phyloP scores from a whole-genome alignment of 2,113 vertebrate species.

The Amphiprion percula region DNA sequence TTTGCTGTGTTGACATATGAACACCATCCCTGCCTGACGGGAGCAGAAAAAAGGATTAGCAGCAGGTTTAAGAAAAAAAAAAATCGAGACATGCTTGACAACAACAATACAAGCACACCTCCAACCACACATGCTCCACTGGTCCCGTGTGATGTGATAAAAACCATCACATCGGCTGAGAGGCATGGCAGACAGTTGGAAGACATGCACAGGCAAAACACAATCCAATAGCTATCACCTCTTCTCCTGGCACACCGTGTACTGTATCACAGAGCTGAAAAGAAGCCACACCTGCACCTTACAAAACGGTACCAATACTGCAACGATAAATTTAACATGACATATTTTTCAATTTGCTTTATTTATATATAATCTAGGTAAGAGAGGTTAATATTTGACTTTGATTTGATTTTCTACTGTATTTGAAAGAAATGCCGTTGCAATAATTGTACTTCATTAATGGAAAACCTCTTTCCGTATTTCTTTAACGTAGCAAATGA shows the following conservation, averaged over 20 bases:
- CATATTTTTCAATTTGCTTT: conserved; percentile 12
- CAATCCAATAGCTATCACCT: conserved; percentile 34
- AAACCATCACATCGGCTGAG: conserved; percentile 51
- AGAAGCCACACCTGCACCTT: conserved; percentile 5
- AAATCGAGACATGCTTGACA: conserved; percentile 67
- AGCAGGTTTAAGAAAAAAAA: conserved; percentile 43
- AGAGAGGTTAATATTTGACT: conserved; percentile 5
- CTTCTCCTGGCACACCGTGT: conserved; percentile 8
- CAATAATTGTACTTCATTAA: not conserved
- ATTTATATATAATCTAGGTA: not conserved
- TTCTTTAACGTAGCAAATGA: not conserved
- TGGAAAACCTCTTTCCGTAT: not conserved
- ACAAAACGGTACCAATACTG: not conserved
- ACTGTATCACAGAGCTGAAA: conserved; percentile 9
- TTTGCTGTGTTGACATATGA: conserved; percentile 58
- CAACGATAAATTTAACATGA: conserved; percentile 2
- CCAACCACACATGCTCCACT: conserved; percentile 60
- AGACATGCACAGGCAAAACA: conserved; percentile 51
- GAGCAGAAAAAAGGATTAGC: conserved; percentile 68
- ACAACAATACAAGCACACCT: conserved; percentile 70
- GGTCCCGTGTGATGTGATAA: conserved; percentile 68
- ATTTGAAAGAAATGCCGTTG: not conserved
- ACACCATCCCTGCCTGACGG: conserved; percentile 36
- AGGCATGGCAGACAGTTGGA: conserved; percentile 50
- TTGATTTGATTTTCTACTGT: conserved; percentile 16